phyloP scores from a whole-genome alignment of 2,113 vertebrate genomes.

The Procavia capensis region DNA sequence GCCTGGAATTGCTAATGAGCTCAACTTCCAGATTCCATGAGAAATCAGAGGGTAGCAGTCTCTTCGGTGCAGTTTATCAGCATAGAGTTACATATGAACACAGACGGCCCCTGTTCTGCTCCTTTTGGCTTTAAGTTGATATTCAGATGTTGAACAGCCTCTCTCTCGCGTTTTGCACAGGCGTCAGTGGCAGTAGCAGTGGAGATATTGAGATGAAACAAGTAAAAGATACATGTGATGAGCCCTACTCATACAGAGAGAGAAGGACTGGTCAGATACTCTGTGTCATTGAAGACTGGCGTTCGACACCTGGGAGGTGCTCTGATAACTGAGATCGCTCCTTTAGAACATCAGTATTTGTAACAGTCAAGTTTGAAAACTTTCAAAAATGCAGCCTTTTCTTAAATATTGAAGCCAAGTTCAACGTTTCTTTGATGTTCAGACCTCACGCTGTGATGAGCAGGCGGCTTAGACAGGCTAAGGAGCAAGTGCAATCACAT shows the following conservation, averaged over 20 bases:
- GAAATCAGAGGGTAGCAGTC: conserved; percentile 73
- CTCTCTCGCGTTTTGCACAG: conserved; percentile 34
- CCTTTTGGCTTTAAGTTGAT: conserved; percentile 63
- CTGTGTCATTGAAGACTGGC: not conserved
- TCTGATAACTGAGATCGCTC: not conserved
- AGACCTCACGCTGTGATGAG: not conserved
- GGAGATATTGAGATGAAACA: not conserved
- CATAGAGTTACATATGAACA: conserved; percentile 49
- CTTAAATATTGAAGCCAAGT: not conserved
- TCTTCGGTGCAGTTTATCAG: conserved; percentile 73
- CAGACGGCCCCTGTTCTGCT: conserved; percentile 36
- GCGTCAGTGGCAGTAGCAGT: not conserved
- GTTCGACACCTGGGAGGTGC: not conserved
- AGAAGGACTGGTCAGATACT: not conserved
- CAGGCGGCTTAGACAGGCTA: too few species aligned
- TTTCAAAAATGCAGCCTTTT: not conserved
- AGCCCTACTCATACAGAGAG: not conserved
- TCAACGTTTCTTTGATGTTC: not conserved
- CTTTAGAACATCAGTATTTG: not conserved
- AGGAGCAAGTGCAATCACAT: not conserved
- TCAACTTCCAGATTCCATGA: conserved; percentile 75
- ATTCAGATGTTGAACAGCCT: conserved; percentile 45
- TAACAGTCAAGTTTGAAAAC: not conserved
- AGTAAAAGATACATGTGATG: not conserved
- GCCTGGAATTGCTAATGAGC: conserved; percentile 85